Evolutionary conservation across 2,113 vertebrate species (phyloP), one percentile per base, ranked within the genome.

Genomic region (Oryzias woworae): DNA sequence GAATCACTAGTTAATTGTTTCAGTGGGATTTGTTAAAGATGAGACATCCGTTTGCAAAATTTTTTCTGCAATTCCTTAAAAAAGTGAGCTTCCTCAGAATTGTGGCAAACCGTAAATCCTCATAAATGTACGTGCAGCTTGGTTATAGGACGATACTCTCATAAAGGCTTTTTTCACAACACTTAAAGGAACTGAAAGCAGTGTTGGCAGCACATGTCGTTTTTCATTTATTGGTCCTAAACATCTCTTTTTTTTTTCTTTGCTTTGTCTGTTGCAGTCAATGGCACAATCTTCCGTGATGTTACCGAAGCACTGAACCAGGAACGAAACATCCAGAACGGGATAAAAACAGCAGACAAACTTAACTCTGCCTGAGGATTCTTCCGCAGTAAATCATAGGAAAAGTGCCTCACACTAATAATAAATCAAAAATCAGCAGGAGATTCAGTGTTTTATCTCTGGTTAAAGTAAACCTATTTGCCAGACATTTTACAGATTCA

Each of bases 261-360:
- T 80, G 15, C 31, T 36, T 36, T 36, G 53, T 85, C 41, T 76
- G 45, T 84, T 81, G 1, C 82, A 93, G 92, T 62, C 64, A 7
- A 87, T 84, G 74, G 86, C 88, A 0, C 86, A 87, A 4, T 89
- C 78, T 20, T 89, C 92, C 2, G 80, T 93, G 15, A 92, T 93
- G 90, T 70, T 92, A 62, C 91, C 91, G 4, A 93, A 91, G 69
- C 88, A 91, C 66, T 92, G 69, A 91, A 28, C 36, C 1, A 3
- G 4, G 4, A 17, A 1, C 16, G 20, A 44, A 18, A 16, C 47
- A 16, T 71, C 15, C n/a, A 31, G 2, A 22, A 15, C 6, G 1
- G 15, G 47, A 16, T 14, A 7, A 45, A 26, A 26, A 42, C n/a
- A 43, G 23, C 42, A 53, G 16, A 57, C 57, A 31, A 41, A 74